Evolutionary conservation across 2,113 vertebrate species (phyloP), one percentile per base, ranked within the genome.

Genomic region (Otus sunia): DNA sequence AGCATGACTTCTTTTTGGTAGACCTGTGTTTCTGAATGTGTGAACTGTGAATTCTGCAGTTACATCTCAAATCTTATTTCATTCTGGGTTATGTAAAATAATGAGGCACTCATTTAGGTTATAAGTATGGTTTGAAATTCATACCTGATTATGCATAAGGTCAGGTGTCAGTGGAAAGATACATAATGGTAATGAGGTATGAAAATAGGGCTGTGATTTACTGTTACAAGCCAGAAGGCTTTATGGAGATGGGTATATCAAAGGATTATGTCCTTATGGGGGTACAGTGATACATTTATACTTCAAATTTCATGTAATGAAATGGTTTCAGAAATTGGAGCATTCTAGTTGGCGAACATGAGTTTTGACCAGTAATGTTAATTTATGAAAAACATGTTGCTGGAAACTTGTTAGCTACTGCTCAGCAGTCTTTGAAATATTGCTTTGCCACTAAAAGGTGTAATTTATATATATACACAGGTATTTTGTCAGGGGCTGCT

Each of bases 391-490:
- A 94, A 72, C 63, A 75, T 77, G 52, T 95, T 92, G 13, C 88
- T 89, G 43, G 37, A 69, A 94, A 79, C 32, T 58, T 78, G 29
- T 81, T 53, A 86, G 50, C 63, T 95, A 56, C 69, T 95, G 50
- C 87, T 62, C 63, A 86, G 36, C 82, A 88, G 76, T 83, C 86
- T 91, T 92, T 92, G 79, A 85, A 96, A 97, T 73, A 79, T 60
- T 75, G n/a, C 62, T 91, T 89, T 95, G 67, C 92, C 96, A 96
- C 87, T 97, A 95, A 90, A 96, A 76, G 37, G 55, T 94, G 52
- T 94, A 56, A 59, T 87, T 92, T 89, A 76, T 89, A 45, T 64
- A 39, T 39, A 74, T 43, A 64, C 36, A 47, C 63, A 76, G 15
- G 16, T 90, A 85, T 86, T 94, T 92, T 92, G 82, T 91, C 32